A percentile compares a stretch with the other conserved stretches of the same genome.
Evolutionary conservation across 2,888 invertebrate species (phyloP).

Genomic region (Amiota mariae): DNA sequence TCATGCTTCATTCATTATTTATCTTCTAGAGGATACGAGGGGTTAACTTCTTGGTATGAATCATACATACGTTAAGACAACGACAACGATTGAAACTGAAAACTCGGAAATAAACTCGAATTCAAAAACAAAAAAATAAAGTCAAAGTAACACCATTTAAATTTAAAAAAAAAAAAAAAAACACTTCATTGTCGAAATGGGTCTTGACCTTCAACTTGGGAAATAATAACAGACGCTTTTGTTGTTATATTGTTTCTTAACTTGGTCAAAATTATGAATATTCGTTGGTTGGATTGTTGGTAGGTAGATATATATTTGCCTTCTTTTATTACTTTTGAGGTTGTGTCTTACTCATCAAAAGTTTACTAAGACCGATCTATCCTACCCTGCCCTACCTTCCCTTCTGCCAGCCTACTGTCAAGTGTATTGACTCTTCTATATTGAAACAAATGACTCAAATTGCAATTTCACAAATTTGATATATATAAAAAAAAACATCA

Average conservation of each 20-base stretch:
- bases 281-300: background rate
- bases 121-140: background rate
- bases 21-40: background rate
- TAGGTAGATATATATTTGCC: background rate
- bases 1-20: background rate
- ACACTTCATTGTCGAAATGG: slow-evolving; percentile 30
- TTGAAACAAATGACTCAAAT: slow-evolving; percentile 16
- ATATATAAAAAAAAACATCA: background rate
- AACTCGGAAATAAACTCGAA: slow-evolving; percentile 17
- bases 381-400: no score
- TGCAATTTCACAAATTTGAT: background rate
- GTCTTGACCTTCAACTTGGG: slow-evolving; percentile 62
- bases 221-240: slow-evolving; percentile 18
- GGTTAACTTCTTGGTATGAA: background rate
- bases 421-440: slow-evolving; percentile 7
- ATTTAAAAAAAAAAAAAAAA: no score
- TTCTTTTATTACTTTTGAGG: background rate
- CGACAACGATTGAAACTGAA: background rate
- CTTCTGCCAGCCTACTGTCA: background rate
- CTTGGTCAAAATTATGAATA: slow-evolving; percentile 19
- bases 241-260: slow-evolving; percentile 6
- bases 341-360: slow-evolving; percentile 15
- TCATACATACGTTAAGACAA: no score
- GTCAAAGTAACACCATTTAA: background rate
- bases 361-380: background rate